These are phyloP conservation scores for Stegostoma tigrinum DNA, from an alignment of 2,113 vertebrate genomes.

Conservation along the genomic window DNA sequence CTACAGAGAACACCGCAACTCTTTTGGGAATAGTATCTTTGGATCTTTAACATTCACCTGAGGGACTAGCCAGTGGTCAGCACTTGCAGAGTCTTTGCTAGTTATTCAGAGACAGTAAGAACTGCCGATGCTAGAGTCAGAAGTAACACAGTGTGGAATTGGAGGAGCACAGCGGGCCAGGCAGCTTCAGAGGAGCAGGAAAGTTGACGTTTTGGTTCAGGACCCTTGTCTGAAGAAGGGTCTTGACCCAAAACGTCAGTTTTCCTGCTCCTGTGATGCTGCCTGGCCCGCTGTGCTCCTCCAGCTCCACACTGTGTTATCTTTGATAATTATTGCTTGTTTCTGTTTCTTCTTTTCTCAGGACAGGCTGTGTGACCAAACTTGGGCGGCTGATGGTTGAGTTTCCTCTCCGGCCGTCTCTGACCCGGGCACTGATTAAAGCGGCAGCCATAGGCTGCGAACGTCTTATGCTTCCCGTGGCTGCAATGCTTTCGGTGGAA, in stretches of 20 bases:
- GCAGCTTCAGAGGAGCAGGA: too few species aligned
- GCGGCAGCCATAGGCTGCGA: slow-evolving; percentile 76
- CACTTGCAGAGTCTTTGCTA: neutral
- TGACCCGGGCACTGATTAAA: slow-evolving; percentile 81
- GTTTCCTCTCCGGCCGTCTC: slow-evolving; percentile 82
- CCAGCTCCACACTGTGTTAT: too few species aligned
- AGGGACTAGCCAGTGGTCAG: neutral
- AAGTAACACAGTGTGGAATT: too few species aligned
- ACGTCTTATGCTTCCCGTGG: slow-evolving; percentile 81
- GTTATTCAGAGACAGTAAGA: neutral
- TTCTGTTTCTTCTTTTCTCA: slow-evolving; percentile 45
- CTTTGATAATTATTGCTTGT: neutral
- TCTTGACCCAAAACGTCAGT: too few species aligned
- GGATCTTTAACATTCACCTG: neutral
- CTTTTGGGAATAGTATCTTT: neutral
- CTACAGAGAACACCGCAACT: too few species aligned
- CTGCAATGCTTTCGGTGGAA: slow-evolving; percentile 92
- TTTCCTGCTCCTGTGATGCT: too few species aligned
- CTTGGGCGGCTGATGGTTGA: slow-evolving; percentile 85
- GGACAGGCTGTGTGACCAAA: slow-evolving; percentile 79
- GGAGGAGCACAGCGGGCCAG: too few species aligned
- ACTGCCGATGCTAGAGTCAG: too few species aligned
- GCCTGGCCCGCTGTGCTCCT: too few species aligned
- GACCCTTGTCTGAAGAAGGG: too few species aligned
- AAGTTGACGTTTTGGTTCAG: too few species aligned